Base-by-base conservation (phyloP, 2,888 invertebrate genomes). In the Orchesella flavescens region DNA sequence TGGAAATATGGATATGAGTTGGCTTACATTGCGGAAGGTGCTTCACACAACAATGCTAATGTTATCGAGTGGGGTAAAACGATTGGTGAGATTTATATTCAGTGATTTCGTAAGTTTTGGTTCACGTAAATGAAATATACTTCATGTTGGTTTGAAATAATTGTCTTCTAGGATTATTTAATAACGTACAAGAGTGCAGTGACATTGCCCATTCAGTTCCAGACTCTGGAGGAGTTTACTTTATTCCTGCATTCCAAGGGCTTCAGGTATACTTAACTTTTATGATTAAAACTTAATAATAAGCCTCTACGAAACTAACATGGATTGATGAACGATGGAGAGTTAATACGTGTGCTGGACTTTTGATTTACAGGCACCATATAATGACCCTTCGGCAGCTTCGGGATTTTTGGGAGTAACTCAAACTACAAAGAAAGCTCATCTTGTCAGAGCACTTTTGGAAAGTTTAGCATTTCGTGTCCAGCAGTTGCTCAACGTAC, bases 221-320 rank as follows among this genome's bases (percentile, higher is more conserved):
- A 0, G 93, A 94, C 89, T 93, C 94, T 0, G 94, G 94, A 89
- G 96, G 95, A 5, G 94, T 96, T 1, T 96, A 93, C 90, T 97
- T 97, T 90, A 92, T 97, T 88, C 97, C 97, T 1, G 96, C 96
- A 0, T 97, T 97, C 89, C 95, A 95, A 90, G 97, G 97, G 49
- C 91, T 96, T 74, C 95, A 96, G 90, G 96, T 96, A 91, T 91
- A 89, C 88, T 12, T 5, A 9, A 66, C 24, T 23, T 65, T 59
- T 49, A 17, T 19, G 49, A 5, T 44, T 12, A 43, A 63, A n/a
- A 59, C 34, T 55, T 21, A 23, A 9, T 13, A 21, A 46, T 75
- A 34, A 4, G 59, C 24, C 23, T 61, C 21, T 1, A 53, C 9
- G 5, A 10, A 57, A 12, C 12, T 17, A 57, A 57, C 9, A 34